A percentile compares a stretch with the other conserved stretches of the same genome.
phyloP scores from a whole-genome alignment of 2,888 invertebrate genomes.

The Sinotaia quadrata region DNA sequence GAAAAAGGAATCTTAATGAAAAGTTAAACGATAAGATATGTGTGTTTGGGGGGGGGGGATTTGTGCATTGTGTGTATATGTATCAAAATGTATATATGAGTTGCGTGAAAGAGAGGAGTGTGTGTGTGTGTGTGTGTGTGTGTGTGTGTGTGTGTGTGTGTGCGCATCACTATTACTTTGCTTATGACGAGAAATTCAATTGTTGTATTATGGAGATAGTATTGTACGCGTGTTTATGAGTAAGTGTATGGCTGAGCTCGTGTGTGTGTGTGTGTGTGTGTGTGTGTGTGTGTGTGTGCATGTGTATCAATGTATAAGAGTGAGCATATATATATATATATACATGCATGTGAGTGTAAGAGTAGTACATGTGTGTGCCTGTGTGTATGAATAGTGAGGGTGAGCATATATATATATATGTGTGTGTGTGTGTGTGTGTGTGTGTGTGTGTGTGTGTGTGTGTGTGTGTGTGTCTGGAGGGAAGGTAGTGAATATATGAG shows the following conservation, averaged over 20 bases:
- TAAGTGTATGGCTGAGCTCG: neutral
- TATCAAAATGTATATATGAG: neutral
- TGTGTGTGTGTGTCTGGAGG: neutral
- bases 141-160: neutral
- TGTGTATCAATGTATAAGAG: neutral
- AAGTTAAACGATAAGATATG: neutral
- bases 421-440: slow-evolving; percentile 12
- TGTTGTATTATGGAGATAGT: too few relatives aligned
- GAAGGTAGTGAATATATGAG: neutral
- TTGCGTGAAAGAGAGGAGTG: neutral
- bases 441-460: slow-evolving; percentile 4
- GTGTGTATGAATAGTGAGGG: neutral
- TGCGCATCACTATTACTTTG: too few relatives aligned
- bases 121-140: slow-evolving; percentile 3
- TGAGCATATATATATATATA: neutral
- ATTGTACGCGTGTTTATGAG: neutral
- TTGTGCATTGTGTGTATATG: neutral
- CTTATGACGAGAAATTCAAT: too few relatives aligned
- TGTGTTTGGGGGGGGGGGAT: neutral
- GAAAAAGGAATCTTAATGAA: neutral
- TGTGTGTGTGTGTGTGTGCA: neutral
- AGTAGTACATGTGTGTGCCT: neutral
- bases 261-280: neutral
- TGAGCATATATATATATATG: neutral
- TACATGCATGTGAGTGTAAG: neutral